A percentile compares a stretch with the other conserved stretches of the same genome.
These are phyloP conservation scores for Ceratotherium simum DNA, from an alignment of 2,113 vertebrate species.

Conservation along the genomic window DNA sequence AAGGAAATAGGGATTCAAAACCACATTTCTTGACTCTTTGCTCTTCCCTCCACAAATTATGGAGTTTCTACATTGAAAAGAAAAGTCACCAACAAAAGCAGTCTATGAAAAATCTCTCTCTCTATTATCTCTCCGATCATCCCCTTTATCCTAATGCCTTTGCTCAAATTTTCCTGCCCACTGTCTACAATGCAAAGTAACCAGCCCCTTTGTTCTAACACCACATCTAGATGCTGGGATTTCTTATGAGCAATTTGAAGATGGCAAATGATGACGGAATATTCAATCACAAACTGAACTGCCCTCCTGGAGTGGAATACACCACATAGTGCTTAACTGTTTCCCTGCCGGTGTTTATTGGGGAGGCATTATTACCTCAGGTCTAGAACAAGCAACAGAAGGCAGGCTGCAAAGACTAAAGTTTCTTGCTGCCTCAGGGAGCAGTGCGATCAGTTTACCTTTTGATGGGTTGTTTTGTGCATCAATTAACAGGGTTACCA, in stretches of 20 bases:
- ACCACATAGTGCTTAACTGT: constrained; percentile 50
- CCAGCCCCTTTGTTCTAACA: constrained; percentile 65
- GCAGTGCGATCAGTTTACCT: constrained; percentile 68
- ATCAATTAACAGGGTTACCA: constrained; percentile 66
- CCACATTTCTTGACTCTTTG: constrained; percentile 35
- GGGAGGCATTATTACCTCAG: background rate
- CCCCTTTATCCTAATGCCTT: constrained; percentile 80
- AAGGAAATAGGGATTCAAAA: constrained; percentile 48
- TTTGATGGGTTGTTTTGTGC: constrained; percentile 65
- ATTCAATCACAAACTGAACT: constrained; percentile 59
- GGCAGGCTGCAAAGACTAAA: constrained; percentile 39
- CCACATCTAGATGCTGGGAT: constrained; percentile 45
- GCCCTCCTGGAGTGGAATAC: constrained; percentile 62
- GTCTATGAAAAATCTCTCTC: constrained; percentile 76
- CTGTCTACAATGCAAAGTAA: constrained; percentile 57
- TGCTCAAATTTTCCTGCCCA: constrained; percentile 68
- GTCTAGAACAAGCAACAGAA: constrained; percentile 33
- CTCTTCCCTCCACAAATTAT: constrained; percentile 18
- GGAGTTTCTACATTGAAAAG: constrained; percentile 46
- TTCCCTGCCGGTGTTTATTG: background rate
- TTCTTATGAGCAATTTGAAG: constrained; percentile 74
- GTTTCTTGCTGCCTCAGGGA: constrained; percentile 31
- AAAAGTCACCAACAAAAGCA: constrained; percentile 74
- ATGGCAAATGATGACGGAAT: constrained; percentile 74
- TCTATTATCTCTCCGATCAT: constrained; percentile 73